These are phyloP conservation scores for Andrena bicolor DNA, from an alignment of 2,888 invertebrate genomes.

Conservation along the genomic window DNA sequence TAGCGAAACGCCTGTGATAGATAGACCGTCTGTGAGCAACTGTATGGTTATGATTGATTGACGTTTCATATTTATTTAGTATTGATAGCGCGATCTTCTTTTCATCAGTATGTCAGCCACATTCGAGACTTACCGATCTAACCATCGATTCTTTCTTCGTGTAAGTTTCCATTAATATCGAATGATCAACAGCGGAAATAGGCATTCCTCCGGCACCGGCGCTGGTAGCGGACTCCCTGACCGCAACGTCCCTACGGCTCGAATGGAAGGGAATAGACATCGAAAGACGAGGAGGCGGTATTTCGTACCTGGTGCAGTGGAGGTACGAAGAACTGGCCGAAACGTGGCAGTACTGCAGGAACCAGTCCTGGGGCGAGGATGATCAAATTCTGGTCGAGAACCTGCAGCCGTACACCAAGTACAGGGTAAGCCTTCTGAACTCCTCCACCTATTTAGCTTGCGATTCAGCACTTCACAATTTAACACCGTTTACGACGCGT, in stretches of 20 bases:
- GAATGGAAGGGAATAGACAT: conserved; percentile 88
- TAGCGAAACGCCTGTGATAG: neutral
- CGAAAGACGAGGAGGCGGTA: conserved; percentile 85
- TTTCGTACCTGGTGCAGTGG: conserved; percentile 90
- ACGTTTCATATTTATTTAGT: no score
- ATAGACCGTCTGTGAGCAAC: neutral
- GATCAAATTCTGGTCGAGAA: conserved; percentile 90
- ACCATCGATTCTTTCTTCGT: neutral
- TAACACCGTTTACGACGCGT: no score
- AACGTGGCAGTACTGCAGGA: conserved; percentile 94
- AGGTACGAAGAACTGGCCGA: conserved; percentile 89
- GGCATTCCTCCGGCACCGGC: conserved; percentile 91
- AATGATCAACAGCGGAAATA: conserved; percentile 86
- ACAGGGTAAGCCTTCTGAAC: conserved; percentile 88
- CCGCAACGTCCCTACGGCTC: conserved; percentile 92
- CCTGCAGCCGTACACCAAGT: conserved; percentile 95
- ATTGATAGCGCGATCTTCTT: conserved; percentile 27
- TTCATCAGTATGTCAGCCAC: conserved; percentile 27
- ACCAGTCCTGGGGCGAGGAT: conserved; percentile 89
- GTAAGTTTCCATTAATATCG: neutral
- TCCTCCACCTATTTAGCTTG: no score
- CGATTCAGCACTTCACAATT: no score
- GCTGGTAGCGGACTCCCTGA: conserved; percentile 91
- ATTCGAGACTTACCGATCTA: neutral
- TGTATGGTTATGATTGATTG: neutral